These are phyloP conservation scores for Oceanodroma tethys DNA, from an alignment of 2,113 vertebrate genomes.

Conservation along the genomic window DNA sequence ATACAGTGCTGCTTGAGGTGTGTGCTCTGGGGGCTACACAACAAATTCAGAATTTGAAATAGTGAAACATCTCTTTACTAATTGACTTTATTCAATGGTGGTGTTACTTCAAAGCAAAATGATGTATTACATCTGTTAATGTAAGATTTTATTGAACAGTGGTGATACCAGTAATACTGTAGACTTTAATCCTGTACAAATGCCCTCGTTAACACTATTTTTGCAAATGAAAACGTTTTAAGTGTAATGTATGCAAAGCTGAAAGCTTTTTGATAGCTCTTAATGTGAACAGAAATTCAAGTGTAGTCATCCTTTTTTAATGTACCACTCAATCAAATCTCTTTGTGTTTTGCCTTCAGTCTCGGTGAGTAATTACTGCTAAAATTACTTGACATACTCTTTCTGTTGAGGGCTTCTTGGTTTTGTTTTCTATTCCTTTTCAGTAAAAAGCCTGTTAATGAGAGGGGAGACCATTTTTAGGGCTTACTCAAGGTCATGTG, in stretches of 20 bases:
- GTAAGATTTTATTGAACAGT: background rate
- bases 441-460: background rate
- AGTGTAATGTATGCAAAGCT: background rate
- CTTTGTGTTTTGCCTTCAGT: background rate
- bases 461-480: background rate
- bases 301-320: background rate
- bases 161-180: background rate
- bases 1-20: background rate
- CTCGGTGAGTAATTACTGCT: background rate
- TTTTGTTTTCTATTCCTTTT: background rate
- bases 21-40: background rate
- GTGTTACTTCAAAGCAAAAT: background rate
- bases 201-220: background rate
- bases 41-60: background rate
- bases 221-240: background rate
- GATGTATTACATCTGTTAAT: background rate
- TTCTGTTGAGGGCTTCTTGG: background rate
- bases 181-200: background rate
- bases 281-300: background rate
- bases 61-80: background rate
- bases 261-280: conserved; percentile 21
- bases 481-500: background rate
- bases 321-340: background rate
- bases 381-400: background rate
- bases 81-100: background rate